phyloP scores from a whole-genome alignment of 2,113 vertebrate species.

The Clarias gariepinus region DNA sequence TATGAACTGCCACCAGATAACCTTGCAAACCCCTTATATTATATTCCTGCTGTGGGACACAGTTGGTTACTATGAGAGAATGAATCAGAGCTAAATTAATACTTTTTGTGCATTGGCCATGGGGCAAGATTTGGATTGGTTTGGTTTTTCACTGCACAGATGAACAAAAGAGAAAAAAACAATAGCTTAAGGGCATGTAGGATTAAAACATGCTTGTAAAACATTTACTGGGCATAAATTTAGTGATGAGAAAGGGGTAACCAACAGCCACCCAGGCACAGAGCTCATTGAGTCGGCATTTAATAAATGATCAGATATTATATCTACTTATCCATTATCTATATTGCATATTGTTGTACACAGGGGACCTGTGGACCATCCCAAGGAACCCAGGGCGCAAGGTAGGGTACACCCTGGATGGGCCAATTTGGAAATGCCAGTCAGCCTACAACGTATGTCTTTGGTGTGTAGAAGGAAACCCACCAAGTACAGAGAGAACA shows the following conservation, averaged over 20 bases:
- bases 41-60: neutral
- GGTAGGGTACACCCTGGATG: no score
- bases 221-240: neutral
- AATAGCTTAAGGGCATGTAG: neutral
- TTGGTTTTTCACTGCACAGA: neutral
- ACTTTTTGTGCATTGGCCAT: neutral
- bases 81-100: neutral
- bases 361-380: no score
- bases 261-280: neutral
- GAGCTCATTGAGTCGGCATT: neutral
- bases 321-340: neutral
- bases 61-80: neutral
- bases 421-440: no score
- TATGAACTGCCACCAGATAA: neutral
- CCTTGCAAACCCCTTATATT: neutral
- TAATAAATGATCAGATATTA: neutral
- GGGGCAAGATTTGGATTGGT: neutral
- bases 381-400: no score
- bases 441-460: no score
- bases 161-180: neutral
- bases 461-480: no score
- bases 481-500: no score
- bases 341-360: no score
- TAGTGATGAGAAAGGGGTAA: neutral
- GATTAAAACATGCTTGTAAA: neutral